Conservation (phyloP, 2,113 vertebrate genomes). For the Chionodraco myersi region DNA sequence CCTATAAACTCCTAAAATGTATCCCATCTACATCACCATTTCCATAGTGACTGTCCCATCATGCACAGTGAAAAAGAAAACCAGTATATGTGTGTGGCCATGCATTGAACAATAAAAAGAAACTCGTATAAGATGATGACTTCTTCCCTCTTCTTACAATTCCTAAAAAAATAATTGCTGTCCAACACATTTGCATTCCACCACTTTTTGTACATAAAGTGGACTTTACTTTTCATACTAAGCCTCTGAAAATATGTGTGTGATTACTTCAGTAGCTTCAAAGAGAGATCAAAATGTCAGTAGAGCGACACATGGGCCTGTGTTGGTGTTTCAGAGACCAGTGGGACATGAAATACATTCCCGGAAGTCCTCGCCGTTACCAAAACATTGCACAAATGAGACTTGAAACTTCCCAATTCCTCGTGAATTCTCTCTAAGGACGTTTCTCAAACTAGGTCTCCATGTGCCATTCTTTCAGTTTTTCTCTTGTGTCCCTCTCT, state of each 20-base stretch:
- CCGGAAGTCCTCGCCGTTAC: neutral
- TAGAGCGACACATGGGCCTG: neutral
- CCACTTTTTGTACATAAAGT: neutral
- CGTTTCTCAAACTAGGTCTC: conserved; percentile 60
- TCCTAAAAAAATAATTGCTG: neutral
- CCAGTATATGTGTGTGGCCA: conserved; percentile 79
- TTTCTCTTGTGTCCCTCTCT: conserved; percentile 50
- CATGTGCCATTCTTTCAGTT: conserved; percentile 44
- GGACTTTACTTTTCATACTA: neutral
- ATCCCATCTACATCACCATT: conserved; percentile 67
- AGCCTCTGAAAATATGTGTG: neutral
- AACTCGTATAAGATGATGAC: conserved; percentile 45
- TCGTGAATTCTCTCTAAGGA: neutral
- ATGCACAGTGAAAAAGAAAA: conserved; percentile 79
- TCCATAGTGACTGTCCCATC: conserved; percentile 79
- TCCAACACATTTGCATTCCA: too few species aligned
- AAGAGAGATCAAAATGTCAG: neutral
- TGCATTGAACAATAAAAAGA: conserved; percentile 83
- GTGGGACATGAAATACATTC: neutral
- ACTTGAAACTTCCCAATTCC: conserved; percentile 10
- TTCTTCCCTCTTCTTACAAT: neutral
- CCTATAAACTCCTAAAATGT: conserved; percentile 66
- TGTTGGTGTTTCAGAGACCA: neutral
- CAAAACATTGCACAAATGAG: neutral
- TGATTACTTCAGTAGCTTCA: neutral